These are phyloP conservation scores for Hemibagrus wyckioides DNA, from an alignment of 2,113 vertebrate species.

Conservation along the genomic window DNA sequence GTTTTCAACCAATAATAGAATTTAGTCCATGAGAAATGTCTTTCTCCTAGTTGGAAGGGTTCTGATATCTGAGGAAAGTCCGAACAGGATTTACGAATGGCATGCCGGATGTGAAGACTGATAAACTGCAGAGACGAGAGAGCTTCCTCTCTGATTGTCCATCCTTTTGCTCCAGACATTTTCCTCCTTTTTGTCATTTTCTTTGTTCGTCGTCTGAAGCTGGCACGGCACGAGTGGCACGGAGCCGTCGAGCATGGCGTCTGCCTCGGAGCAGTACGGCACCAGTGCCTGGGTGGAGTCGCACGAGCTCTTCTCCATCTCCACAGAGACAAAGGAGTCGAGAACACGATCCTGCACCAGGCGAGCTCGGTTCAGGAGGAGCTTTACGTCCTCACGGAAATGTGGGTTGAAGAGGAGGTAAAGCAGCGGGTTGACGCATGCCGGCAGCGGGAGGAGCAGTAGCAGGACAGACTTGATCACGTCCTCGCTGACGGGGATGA, in stretches of 20 bases:
- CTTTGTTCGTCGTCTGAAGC: slow-evolving; percentile 61
- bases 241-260: slow-evolving; percentile 70
- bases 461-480: slow-evolving; percentile 88
- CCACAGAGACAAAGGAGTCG: slow-evolving; percentile 73
- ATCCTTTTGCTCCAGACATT: slow-evolving; percentile 62
- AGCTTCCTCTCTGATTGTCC: slow-evolving; percentile 48
- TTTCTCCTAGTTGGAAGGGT: slow-evolving; percentile 31
- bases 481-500: slow-evolving; percentile 86
- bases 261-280: slow-evolving; percentile 75
- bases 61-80: slow-evolving; percentile 13
- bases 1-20: background rate
- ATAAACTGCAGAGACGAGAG: slow-evolving; percentile 62
- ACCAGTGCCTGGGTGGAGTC: slow-evolving; percentile 86
- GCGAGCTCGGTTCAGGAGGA: slow-evolving; percentile 74
- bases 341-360: slow-evolving; percentile 65
- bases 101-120: slow-evolving; percentile 63
- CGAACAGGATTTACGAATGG: slow-evolving; percentile 28
- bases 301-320: slow-evolving; percentile 88
- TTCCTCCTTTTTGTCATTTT: slow-evolving; percentile 58
- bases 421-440: slow-evolving; percentile 91
- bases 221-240: slow-evolving; percentile 80
- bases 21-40: background rate
- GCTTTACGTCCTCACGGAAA: slow-evolving; percentile 81
- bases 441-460: slow-evolving; percentile 86
- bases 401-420: slow-evolving; percentile 89